phyloP scores from a whole-genome alignment of 2,113 vertebrate species.

The Gambusia holbrooki region DNA sequence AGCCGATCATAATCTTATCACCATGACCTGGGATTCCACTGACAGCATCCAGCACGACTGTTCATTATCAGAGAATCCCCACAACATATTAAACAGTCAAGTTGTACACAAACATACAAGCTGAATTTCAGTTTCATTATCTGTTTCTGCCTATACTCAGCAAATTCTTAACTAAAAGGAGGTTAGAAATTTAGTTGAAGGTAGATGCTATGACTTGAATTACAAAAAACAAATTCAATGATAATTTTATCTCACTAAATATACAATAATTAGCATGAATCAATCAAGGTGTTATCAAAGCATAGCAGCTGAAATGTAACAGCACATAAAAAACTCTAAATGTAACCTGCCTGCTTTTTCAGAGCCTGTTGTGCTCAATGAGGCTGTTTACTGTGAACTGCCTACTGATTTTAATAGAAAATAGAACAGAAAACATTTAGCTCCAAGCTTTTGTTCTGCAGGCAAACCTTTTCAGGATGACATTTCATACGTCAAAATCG shows the following conservation, averaged over 20 bases:
- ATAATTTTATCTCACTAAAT: no score
- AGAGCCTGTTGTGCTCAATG: no score
- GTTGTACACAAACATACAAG: background rate
- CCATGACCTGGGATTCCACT: no score
- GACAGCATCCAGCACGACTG: background rate
- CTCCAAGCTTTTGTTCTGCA: background rate
- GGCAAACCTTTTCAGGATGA: background rate
- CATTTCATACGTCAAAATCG: background rate
- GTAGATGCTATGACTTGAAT: background rate
- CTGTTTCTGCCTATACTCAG: background rate
- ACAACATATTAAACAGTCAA: background rate
- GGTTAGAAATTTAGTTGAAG: background rate
- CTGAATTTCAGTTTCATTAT: background rate
- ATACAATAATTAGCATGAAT: no score
- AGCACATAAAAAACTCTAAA: background rate
- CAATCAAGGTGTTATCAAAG: background rate
- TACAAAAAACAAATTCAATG: background rate
- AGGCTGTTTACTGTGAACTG: background rate
- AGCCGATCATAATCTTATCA: background rate
- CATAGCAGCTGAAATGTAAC: background rate
- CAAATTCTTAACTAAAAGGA: background rate
- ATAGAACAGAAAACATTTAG: background rate
- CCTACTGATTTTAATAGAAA: background rate
- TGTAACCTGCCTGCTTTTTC: no score
- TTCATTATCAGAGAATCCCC: background rate